A percentile compares a stretch with the other conserved stretches of the same genome.
phyloP scores from a whole-genome alignment of 2,113 vertebrate genomes.

The Ciconia boyciana region DNA sequence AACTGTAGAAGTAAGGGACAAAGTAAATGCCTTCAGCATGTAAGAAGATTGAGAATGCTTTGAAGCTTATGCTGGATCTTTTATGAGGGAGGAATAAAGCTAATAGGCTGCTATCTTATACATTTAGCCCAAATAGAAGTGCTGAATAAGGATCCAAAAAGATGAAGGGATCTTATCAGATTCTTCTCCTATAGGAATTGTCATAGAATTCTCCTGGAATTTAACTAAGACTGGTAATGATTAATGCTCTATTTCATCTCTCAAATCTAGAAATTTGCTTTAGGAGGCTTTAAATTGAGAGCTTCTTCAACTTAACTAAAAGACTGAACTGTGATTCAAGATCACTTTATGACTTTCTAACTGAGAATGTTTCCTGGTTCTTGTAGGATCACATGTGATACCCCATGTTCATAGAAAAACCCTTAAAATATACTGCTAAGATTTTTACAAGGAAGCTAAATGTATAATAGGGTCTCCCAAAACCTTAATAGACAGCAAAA shows the following conservation, averaged over 20 bases:
- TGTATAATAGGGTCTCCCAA: neutral
- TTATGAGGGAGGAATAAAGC: neutral
- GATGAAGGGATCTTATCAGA: neutral
- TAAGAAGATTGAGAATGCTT: neutral
- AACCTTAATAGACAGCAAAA: neutral
- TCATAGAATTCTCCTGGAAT: neutral
- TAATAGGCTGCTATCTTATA: neutral
- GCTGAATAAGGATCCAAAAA: neutral
- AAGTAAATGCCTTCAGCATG: neutral
- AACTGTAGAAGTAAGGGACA: neutral
- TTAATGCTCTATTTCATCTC: neutral
- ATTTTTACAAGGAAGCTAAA: neutral
- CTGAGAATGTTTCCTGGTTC: neutral
- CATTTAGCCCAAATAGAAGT: neutral
- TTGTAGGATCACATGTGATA: neutral
- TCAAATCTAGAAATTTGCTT: neutral
- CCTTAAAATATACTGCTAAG: neutral
- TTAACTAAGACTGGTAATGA: neutral
- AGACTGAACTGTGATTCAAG: neutral
- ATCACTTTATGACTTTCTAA: neutral
- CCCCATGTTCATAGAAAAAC: neutral
- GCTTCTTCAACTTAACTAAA: neutral
- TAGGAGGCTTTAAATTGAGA: neutral
- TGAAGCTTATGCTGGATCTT: neutral
- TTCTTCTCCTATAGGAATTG: neutral